phyloP scores from a whole-genome alignment of 2,113 vertebrate species.

The Pelusios castaneus region DNA sequence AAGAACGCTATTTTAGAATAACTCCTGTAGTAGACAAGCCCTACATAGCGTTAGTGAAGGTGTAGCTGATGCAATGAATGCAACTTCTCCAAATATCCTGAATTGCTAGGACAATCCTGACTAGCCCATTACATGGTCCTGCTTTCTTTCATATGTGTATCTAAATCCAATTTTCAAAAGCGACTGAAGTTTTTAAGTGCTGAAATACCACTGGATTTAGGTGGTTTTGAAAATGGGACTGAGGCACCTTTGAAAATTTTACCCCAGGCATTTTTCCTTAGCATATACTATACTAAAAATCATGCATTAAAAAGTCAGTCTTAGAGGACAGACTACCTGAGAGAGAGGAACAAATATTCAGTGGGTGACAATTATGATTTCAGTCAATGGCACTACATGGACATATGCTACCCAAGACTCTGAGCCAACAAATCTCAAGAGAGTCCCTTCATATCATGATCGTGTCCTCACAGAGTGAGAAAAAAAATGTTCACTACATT shows the following conservation, averaged over 20 bases:
- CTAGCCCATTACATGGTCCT: fast-evolving
- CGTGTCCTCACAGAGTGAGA: not conserved
- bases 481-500: not conserved
- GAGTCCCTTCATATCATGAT: not conserved
- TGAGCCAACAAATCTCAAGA: not conserved
- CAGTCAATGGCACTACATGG: not conserved
- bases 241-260: not conserved
- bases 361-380: not conserved
- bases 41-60: not conserved
- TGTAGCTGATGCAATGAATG: not conserved
- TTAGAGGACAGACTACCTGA: not conserved
- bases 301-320: not conserved
- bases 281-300: fast-evolving
- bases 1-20: not conserved
- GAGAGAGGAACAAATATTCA: not conserved
- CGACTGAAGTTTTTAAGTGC: not conserved
- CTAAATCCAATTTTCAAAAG: not conserved
- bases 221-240: not conserved
- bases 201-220: not conserved
- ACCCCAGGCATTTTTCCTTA: not conserved
- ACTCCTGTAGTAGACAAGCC: not conserved
- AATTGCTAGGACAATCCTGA: not conserved
- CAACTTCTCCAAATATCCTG: not conserved
- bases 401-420: not conserved
- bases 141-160: fast-evolving